phyloP scores from a whole-genome alignment of 2,113 vertebrate species.

The Xyrauchen texanus region DNA sequence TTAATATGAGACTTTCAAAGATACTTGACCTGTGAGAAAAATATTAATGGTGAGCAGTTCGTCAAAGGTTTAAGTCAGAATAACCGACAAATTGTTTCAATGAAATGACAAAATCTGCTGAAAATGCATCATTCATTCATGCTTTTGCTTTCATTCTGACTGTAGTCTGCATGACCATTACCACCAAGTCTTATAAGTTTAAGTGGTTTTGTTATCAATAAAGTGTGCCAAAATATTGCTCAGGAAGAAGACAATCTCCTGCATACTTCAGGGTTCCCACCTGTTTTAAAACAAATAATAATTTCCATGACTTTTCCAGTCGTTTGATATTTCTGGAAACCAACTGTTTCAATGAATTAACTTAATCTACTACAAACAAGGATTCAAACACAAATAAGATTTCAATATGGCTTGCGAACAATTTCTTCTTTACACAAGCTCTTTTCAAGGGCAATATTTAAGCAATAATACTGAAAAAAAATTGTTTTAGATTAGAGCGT shows the following conservation, averaged over 20 bases:
- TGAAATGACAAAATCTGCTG: background rate
- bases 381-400: no score
- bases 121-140: background rate
- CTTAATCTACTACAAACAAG: no score
- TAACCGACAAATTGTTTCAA: background rate
- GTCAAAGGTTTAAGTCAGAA: conserved; percentile 17
- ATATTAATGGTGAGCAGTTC: conserved; percentile 21
- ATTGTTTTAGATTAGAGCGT: no score
- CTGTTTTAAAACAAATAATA: no score
- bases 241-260: background rate
- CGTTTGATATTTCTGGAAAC: no score
- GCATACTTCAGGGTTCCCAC: conserved; percentile 36
- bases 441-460: no score
- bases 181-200: background rate
- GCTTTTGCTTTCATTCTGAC: background rate
- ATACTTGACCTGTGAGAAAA: background rate
- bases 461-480: no score
- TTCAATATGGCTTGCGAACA: no score
- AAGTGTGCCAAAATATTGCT: background rate
- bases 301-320: no score
- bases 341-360: no score
- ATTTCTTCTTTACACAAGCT: no score
- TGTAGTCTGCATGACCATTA: no score
- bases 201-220: background rate
- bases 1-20: background rate